These are phyloP conservation scores for Megaceryle maxima DNA, from an alignment of 2,113 vertebrate genomes.

Conservation along the genomic window DNA sequence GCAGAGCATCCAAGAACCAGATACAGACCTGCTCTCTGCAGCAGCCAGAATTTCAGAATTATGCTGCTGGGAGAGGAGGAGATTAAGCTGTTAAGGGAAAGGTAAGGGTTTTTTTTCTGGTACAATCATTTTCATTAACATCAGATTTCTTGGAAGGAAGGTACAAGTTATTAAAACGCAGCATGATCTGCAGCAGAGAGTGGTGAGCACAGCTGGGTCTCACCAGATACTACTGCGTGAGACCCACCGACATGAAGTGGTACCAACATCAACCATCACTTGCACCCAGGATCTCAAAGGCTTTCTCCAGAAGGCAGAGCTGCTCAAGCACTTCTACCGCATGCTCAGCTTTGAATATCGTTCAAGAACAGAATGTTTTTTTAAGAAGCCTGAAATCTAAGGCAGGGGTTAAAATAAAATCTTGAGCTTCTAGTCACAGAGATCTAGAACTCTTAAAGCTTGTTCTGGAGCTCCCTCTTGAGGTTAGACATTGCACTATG, in stretches of 20 bases:
- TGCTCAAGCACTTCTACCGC: not conserved
- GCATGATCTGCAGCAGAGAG: not conserved
- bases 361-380: not conserved
- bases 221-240: fast-evolving
- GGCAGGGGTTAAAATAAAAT: not conserved
- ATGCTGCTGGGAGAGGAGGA: not conserved
- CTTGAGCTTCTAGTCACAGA: not conserved
- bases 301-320: not conserved
- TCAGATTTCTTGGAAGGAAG: not conserved
- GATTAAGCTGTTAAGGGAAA: not conserved
- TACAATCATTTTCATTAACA: not conserved
- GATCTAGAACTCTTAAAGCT: not conserved
- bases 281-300: fast-evolving
- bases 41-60: not conserved
- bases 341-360: not conserved
- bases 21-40: not conserved
- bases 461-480: conserved; percentile 62
- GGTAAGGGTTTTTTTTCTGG: not conserved
- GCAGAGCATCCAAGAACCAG: not conserved
- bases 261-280: not conserved
- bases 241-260: fast-evolving
- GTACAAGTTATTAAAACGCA: not conserved
- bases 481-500: not conserved
- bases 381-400: not conserved
- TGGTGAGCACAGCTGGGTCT: fast-evolving